phyloP scores from a whole-genome alignment of 2,888 invertebrate genomes.

The Metellina segmentata region DNA sequence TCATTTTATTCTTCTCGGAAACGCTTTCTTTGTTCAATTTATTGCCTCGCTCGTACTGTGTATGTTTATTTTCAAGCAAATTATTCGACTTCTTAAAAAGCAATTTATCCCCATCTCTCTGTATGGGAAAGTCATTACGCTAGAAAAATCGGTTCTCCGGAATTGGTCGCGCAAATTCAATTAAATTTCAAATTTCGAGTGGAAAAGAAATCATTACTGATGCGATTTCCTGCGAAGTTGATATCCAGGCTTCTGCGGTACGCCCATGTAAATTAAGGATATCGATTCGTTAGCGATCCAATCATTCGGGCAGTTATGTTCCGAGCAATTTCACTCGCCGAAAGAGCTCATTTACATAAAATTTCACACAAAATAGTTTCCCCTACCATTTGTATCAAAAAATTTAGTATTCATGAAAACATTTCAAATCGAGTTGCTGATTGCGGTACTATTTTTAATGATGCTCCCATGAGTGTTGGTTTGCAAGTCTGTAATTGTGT shows the following conservation, averaged over 20 bases:
- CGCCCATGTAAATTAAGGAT: conserved; percentile 23
- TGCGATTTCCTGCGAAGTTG: not conserved
- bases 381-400: conserved; percentile 12
- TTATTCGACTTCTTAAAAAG: not conserved
- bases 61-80: not conserved
- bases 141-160: not conserved
- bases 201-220: not conserved
- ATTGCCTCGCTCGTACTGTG: not conserved
- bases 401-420: conserved; percentile 32
- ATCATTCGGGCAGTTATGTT: conserved; percentile 10
- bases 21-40: not conserved
- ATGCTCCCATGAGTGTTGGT: not conserved
- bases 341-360: conserved; percentile 30
- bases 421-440: conserved; percentile 8
- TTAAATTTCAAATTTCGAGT: conserved; percentile 23
- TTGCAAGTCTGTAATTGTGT: not conserved
- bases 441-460: conserved; percentile 9
- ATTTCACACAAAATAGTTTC: conserved; percentile 5
- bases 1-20: not conserved
- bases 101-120: not conserved
- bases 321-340: conserved; percentile 7
- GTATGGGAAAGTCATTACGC: not conserved
- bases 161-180: conserved; percentile 33
- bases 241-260: not conserved
- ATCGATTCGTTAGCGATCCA: conserved; percentile 16